phyloP scores from a whole-genome alignment of 2,888 invertebrate species.

The Octodonta nipae region DNA sequence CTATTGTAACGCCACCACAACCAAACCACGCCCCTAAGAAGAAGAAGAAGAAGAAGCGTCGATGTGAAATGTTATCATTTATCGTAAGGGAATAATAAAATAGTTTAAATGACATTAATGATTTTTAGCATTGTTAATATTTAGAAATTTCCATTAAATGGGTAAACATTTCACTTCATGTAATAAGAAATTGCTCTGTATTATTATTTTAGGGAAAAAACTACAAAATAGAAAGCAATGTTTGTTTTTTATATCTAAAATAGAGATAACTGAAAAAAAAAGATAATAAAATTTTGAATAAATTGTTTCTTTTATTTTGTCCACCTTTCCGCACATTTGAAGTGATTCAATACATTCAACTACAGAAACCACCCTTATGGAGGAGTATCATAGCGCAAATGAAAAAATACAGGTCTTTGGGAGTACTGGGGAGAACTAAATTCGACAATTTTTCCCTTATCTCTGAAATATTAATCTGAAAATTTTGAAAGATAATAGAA shows the following conservation, averaged over 20 bases:
- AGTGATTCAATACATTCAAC: not conserved
- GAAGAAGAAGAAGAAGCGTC: too few relatives aligned
- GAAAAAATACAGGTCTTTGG: too few relatives aligned
- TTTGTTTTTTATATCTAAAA: constrained; percentile 48
- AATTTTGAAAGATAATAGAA: too few relatives aligned
- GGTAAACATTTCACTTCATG: constrained; percentile 31
- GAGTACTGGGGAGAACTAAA: too few relatives aligned
- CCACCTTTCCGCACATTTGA: not conserved
- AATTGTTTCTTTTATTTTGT: constrained; percentile 16
- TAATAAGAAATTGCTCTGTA: constrained; percentile 40
- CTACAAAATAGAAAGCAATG: constrained; percentile 37
- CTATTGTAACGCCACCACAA: too few relatives aligned
- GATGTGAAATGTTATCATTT: constrained; percentile 5
- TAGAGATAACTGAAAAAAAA: constrained; percentile 43
- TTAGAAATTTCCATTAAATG: constrained; percentile 28
- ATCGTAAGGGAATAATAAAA: not conserved
- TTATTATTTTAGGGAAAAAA: constrained; percentile 40
- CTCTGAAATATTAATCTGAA: too few relatives aligned
- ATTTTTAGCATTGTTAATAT: constrained; percentile 19
- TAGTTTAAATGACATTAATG: not conserved
- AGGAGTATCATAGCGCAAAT: too few relatives aligned
- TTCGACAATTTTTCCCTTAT: too few relatives aligned
- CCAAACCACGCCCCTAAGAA: too few relatives aligned
- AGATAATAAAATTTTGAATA: constrained; percentile 42
- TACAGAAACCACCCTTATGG: too few relatives aligned